A percentile compares a stretch with the other conserved stretches of the same genome.
Evolutionary conservation across 1,140 invertebrate genomes (phyloP).

Genomic region (Anastatus disparis): DNA sequence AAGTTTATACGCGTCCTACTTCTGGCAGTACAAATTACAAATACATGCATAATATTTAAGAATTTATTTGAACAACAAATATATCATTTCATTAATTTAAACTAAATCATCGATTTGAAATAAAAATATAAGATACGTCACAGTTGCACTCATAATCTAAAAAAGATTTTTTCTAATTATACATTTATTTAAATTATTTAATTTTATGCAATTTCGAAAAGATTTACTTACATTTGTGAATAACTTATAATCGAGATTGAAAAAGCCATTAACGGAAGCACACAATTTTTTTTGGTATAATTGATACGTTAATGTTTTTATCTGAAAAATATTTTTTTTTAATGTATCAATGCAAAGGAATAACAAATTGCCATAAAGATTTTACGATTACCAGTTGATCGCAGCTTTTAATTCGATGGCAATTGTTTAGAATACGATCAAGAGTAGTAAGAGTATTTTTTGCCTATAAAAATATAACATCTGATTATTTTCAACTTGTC

Average conservation of each 20-base stretch:
- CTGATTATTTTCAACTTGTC: too few species aligned
- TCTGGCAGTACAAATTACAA: too few species aligned
- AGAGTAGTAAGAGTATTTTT: slow-evolving; percentile 2
- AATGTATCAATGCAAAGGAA: too few species aligned
- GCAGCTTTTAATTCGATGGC: background rate
- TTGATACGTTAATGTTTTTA: background rate
- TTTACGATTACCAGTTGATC: background rate
- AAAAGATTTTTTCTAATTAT: background rate
- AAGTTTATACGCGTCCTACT: too few species aligned
- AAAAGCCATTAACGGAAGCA: background rate
- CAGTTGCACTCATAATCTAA: background rate
- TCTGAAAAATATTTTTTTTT: too few species aligned
- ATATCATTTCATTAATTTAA: background rate
- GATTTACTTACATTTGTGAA: background rate
- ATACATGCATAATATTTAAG: too few species aligned
- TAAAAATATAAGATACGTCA: background rate
- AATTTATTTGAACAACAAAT: too few species aligned
- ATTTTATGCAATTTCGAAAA: background rate
- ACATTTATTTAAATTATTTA: background rate
- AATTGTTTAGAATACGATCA: background rate
- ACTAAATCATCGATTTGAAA: background rate
- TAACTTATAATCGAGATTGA: background rate
- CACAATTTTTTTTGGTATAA: background rate
- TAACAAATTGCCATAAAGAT: too few species aligned
- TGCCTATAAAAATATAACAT: too few species aligned